Conservation (phyloP, 2,797 vertebrate genomes). For the Etheostoma nigrum region DNA sequence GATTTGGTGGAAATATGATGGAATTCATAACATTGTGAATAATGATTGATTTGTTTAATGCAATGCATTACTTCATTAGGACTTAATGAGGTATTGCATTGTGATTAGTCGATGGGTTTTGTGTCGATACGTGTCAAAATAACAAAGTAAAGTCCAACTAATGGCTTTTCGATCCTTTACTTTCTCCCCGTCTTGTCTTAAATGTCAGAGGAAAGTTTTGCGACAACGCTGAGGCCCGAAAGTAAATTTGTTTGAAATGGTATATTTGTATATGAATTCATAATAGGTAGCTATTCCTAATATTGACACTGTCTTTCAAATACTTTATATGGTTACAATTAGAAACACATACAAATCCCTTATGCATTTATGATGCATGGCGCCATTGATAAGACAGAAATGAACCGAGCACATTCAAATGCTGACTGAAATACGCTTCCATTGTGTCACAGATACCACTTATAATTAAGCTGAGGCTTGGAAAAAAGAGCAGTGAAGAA, state of each 20-base stretch:
- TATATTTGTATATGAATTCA: slow-evolving; percentile 59
- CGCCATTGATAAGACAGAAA: slow-evolving; percentile 77
- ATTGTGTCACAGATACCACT: slow-evolving; percentile 82
- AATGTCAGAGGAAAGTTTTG: slow-evolving; percentile 76
- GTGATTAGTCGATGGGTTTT: slow-evolving; percentile 86
- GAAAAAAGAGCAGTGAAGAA: slow-evolving; percentile 70
- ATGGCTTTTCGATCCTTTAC: slow-evolving; percentile 80
- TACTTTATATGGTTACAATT: slow-evolving; percentile 75
- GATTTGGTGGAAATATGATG: slow-evolving; percentile 84
- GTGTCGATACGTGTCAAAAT: slow-evolving; percentile 86
- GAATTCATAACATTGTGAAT: slow-evolving; percentile 85
- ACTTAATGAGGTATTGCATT: slow-evolving; percentile 88
- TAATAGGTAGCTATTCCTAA: slow-evolving; percentile 61
- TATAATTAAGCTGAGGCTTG: slow-evolving; percentile 83
- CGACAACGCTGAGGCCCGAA: slow-evolving; percentile 44
- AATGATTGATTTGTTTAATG: slow-evolving; percentile 89
- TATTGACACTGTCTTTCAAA: slow-evolving; percentile 64
- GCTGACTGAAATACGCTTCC: slow-evolving; percentile 76
- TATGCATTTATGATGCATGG: slow-evolving; percentile 80
- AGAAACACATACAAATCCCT: slow-evolving; percentile 74
- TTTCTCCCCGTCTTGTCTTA: slow-evolving; percentile 61
- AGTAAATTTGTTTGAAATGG: slow-evolving; percentile 32
- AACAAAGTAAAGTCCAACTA: slow-evolving; percentile 86
- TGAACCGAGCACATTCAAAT: slow-evolving; percentile 75
- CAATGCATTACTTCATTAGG: slow-evolving; percentile 87